Evolutionary conservation across 2,888 invertebrate species (phyloP).

Genomic region (Leucozona laternaria): DNA sequence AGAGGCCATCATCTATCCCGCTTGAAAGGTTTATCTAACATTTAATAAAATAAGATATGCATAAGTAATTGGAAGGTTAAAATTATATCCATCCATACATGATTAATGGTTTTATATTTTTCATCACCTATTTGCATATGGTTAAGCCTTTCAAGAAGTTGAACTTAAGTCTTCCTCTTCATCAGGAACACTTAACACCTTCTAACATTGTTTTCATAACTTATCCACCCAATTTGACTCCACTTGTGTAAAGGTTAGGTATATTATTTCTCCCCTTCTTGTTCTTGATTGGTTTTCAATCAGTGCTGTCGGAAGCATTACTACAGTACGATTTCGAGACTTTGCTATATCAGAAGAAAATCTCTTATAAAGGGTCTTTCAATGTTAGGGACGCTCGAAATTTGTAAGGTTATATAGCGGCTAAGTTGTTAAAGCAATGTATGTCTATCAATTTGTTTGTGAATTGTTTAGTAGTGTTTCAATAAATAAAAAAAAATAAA

Average conservation of each 20-base stretch:
- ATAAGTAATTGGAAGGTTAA: neutral
- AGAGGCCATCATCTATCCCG: neutral
- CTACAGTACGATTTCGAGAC: neutral
- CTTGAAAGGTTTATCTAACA: slow-evolving; percentile 7
- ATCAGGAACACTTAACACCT: slow-evolving; percentile 56
- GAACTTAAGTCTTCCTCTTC: neutral
- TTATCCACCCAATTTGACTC: slow-evolving; percentile 21
- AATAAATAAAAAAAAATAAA: too few species aligned
- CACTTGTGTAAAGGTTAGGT: too few species aligned
- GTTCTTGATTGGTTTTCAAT: neutral
- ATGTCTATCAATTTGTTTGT: too few species aligned
- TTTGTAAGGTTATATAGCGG: too few species aligned
- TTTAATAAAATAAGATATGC: neutral
- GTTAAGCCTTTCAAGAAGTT: slow-evolving; percentile 7
- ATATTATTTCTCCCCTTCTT: slow-evolving; percentile 1
- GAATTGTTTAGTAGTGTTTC: too few species aligned
- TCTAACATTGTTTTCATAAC: neutral
- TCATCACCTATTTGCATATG: neutral
- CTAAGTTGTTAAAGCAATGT: too few species aligned
- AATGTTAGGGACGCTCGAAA: too few species aligned
- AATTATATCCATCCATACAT: neutral
- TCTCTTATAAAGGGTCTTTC: too few species aligned
- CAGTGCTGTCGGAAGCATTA: neutral
- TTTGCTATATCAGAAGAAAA: neutral
- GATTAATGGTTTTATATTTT: neutral